Percentiles rank a stretch among this genome's conserved stretches.
These are phyloP conservation scores for Denticeps clupeoides DNA, from an alignment of 2,797 vertebrate species.

Conservation along the genomic window DNA sequence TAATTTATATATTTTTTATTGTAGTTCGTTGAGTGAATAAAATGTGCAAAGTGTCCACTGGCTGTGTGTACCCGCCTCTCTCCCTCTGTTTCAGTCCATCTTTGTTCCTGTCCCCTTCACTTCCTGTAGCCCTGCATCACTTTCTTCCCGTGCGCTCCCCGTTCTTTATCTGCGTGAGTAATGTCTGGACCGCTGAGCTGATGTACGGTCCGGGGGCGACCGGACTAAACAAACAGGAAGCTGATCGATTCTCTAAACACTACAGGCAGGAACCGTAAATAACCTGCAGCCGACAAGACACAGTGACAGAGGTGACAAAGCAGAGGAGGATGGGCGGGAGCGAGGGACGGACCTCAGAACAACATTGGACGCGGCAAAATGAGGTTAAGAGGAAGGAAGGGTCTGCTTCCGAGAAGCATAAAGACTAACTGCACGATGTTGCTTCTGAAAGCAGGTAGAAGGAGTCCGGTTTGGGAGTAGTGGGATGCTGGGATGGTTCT, in stretches of 20 bases:
- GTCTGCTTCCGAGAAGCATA: too few species aligned
- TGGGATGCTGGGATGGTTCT: too few species aligned
- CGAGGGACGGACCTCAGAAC: neutral
- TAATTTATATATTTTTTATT: too few species aligned
- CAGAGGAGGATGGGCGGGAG: slow-evolving; percentile 5
- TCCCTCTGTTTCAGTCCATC: neutral
- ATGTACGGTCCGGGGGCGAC: slow-evolving; percentile 46
- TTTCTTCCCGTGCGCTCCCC: too few species aligned
- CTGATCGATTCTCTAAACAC: slow-evolving; percentile 70
- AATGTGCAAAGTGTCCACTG: too few species aligned
- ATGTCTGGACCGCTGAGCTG: slow-evolving; percentile 30
- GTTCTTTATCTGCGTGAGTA: too few species aligned
- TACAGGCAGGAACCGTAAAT: slow-evolving; percentile 59
- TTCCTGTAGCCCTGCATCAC: too few species aligned
- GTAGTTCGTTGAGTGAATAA: too few species aligned
- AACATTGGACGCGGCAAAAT: neutral
- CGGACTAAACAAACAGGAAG: slow-evolving; percentile 55
- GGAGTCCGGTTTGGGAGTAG: neutral
- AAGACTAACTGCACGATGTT: too few species aligned
- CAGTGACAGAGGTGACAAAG: neutral
- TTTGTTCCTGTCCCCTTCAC: slow-evolving; percentile 7
- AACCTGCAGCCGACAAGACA: slow-evolving; percentile 53
- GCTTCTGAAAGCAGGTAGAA: slow-evolving; percentile 3
- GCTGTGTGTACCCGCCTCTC: neutral
- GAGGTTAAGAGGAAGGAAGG: neutral